Evolutionary conservation across 2,797 vertebrate species (phyloP).

Genomic region (Silurus lanzhouensis): DNA sequence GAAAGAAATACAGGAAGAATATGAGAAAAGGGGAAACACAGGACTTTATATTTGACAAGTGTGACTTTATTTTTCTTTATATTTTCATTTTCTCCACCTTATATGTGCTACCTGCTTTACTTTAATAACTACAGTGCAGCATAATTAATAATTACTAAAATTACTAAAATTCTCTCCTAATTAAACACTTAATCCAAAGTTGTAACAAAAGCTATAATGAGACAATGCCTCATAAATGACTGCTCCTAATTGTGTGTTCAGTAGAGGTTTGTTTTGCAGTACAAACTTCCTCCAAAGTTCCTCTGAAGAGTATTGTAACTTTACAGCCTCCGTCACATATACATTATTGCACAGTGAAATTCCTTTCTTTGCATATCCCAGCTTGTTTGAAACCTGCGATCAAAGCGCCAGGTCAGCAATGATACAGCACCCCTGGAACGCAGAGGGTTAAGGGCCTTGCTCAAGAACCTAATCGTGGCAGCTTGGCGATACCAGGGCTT

Average conservation of each 20-base stretch:
- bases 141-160: conserved; percentile 1
- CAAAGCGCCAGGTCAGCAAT: no score
- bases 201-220: conserved; percentile 1
- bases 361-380: no score
- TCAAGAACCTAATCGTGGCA: no score
- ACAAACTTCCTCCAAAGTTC: background rate
- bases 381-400: no score
- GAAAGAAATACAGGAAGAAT: background rate
- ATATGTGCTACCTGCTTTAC: background rate
- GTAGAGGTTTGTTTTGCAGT: background rate
- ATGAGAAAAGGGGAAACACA: background rate
- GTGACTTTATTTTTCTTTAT: background rate
- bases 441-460: no score
- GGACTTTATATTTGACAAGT: background rate
- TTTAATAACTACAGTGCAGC: conserved; percentile 4
- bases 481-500: no score
- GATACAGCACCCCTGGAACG: no score
- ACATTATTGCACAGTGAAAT: no score
- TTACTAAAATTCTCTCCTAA: background rate
- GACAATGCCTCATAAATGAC: conserved; percentile 17
- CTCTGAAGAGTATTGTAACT: no score
- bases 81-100: background rate
- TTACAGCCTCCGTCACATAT: no score
- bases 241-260: background rate
- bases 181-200: background rate